A percentile compares a stretch with the other conserved stretches of the same genome.
phyloP scores from a whole-genome alignment of 2,797 vertebrate species.

The Sebastes hubbsi region DNA sequence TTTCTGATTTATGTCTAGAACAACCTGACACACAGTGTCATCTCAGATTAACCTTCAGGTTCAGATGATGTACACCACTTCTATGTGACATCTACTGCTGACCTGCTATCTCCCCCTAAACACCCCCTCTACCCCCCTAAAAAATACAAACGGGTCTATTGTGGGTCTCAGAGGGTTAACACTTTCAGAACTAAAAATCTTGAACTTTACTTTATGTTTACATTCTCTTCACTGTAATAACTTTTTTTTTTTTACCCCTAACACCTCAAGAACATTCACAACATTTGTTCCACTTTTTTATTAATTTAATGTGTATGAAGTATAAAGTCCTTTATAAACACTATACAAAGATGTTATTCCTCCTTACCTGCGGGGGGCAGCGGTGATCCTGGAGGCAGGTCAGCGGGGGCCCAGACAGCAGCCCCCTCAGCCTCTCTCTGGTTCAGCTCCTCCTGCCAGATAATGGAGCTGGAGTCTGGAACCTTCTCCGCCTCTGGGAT shows the following conservation, averaged over 20 bases:
- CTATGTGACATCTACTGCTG: too few relatives aligned
- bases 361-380: conserved; percentile 72
- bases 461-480: conserved; percentile 86
- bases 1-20: too few relatives aligned
- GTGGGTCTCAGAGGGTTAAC: too few relatives aligned
- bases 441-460: conserved; percentile 87
- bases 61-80: too few relatives aligned
- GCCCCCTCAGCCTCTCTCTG: conserved; percentile 82
- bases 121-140: too few relatives aligned
- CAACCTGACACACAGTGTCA: too few relatives aligned
- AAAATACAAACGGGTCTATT: too few relatives aligned
- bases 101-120: too few relatives aligned
- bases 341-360: neutral
- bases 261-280: neutral
- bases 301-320: neutral
- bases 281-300: neutral
- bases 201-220: neutral
- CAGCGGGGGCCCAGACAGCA: conserved; percentile 76
- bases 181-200: neutral
- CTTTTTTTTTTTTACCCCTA: neutral
- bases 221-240: neutral
- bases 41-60: too few relatives aligned
- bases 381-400: conserved; percentile 73
- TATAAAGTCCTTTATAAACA: neutral
- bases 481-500: conserved; percentile 85